Evolutionary conservation across 2,113 vertebrate species (phyloP).

Genomic region (Coturnix japonica): DNA sequence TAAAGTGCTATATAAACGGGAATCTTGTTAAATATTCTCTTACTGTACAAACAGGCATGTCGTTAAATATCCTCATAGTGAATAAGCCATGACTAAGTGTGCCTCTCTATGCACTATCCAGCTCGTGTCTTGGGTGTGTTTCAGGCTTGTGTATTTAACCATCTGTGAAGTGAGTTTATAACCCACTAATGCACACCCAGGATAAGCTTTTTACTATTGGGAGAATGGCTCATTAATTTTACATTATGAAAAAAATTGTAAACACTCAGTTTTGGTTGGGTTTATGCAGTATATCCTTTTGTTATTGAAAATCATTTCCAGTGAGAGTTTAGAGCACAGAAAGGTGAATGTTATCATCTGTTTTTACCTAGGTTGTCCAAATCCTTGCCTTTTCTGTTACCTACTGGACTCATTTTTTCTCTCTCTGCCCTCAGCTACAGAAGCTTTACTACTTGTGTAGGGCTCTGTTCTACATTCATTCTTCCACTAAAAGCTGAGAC

Average conservation of each 20-base stretch:
- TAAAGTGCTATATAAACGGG: not conserved
- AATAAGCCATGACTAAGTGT: not conserved
- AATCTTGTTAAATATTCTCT: not conserved
- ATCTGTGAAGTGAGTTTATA: constrained; percentile 8
- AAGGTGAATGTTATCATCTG: not conserved
- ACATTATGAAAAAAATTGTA: not conserved
- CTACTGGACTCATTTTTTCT: not conserved
- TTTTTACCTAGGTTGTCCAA: not conserved
- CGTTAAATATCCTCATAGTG: not conserved
- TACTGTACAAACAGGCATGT: not conserved
- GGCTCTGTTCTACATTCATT: not conserved
- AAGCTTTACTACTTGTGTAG: not conserved
- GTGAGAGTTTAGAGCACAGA: not conserved
- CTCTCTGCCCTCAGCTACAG: not conserved
- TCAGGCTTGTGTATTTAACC: not conserved
- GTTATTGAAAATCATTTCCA: not conserved
- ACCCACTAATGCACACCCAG: not conserved
- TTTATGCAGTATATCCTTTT: constrained; percentile 4
- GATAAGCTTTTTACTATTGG: not conserved
- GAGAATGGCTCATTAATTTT: constrained; percentile 6
- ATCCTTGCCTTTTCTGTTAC: not conserved
- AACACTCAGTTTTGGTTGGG: not conserved
- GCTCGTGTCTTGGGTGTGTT: not conserved
- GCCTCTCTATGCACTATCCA: not conserved
- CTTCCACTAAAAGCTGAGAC: not conserved